Base-by-base conservation (phyloP, 1,140 invertebrate species). In the Dufourea novaeangliae region DNA sequence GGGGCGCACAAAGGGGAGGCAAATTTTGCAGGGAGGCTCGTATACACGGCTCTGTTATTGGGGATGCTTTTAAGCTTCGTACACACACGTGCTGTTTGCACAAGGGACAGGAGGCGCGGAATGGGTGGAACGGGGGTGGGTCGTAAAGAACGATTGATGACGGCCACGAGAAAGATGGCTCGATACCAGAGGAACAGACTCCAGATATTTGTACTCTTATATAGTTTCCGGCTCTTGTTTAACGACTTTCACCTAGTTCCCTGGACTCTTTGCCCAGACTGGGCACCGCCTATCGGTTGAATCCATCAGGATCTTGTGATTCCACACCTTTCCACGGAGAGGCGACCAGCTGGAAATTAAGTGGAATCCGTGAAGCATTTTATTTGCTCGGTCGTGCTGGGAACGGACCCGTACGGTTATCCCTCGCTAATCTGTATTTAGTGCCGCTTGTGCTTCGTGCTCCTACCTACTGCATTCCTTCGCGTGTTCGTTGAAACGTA, bases 51-150 rank as follows among this genome's bases (percentile, higher is more conserved):
- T 37, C 3, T 12, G 10, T 54, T 12, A 27, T 17, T 14, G 3
- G 17, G 4, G 14, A 59, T 12, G 37, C 54, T 71, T 71, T 71
- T 59, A 71, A 46, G 54, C 54, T 59, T 2, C 68, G 54, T 46
- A 57, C 54, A 71, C 54, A 71, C 54, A 59, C 37, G 54, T 57
- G 34, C 7, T 59, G 68, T 59, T 59, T 71, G 68, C 27, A 22
- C 1, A 29, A 44, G 8, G 14, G 39, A 10, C 8, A 3, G 5
- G 14, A 1, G 29, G 17, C n/a, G n/a, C n/a, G n/a, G n/a, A n/a
- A n/a, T n/a, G 20, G n/a, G 34, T 2, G 7, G 20, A 29, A 0
- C 3, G 25, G 29, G 32, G n/a, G 7, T 2, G n/a, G 14, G 7
- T 8, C 66, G 17, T 54, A 34, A 39, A 22, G 27, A 56, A 25